These are phyloP conservation scores for Yponomeuta plumbellus DNA, from an alignment of 2,888 invertebrate genomes.

Conservation along the genomic window DNA sequence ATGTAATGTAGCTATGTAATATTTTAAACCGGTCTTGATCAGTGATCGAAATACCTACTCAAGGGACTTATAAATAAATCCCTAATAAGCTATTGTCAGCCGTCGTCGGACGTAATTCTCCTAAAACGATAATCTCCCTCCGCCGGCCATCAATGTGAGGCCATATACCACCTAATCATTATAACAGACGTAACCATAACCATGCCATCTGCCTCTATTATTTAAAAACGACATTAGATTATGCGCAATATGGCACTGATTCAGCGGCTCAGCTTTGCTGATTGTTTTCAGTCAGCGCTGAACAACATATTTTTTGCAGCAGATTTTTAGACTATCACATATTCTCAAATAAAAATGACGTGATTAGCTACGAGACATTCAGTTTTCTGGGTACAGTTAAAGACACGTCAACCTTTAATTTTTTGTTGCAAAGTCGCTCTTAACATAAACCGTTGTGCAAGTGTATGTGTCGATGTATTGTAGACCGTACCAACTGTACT, in stretches of 20 bases:
- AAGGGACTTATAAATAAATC: not conserved
- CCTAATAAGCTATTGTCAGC: not conserved
- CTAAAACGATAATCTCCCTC: not conserved
- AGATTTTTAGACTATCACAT: too few species aligned
- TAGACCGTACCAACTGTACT: too few species aligned
- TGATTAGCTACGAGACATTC: too few species aligned
- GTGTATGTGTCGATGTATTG: too few species aligned
- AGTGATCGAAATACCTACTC: not conserved
- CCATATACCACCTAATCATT: not conserved
- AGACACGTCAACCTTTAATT: too few species aligned
- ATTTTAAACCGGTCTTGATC: not conserved
- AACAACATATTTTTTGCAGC: too few species aligned
- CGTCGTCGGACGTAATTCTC: not conserved
- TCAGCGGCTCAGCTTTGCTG: not conserved
- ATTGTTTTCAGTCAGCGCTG: too few species aligned
- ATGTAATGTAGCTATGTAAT: too few species aligned
- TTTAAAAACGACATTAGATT: not conserved
- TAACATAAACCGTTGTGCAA: not conserved
- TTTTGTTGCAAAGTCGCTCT: too few species aligned
- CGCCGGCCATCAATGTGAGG: not conserved
- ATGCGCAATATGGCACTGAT: not conserved
- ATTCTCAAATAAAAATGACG: too few species aligned
- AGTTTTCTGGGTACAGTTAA: too few species aligned
- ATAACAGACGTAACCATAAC: not conserved
- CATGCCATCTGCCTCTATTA: not conserved